phyloP scores from a whole-genome alignment of 2,113 vertebrate species.

The Laterallus jamaicensis region DNA sequence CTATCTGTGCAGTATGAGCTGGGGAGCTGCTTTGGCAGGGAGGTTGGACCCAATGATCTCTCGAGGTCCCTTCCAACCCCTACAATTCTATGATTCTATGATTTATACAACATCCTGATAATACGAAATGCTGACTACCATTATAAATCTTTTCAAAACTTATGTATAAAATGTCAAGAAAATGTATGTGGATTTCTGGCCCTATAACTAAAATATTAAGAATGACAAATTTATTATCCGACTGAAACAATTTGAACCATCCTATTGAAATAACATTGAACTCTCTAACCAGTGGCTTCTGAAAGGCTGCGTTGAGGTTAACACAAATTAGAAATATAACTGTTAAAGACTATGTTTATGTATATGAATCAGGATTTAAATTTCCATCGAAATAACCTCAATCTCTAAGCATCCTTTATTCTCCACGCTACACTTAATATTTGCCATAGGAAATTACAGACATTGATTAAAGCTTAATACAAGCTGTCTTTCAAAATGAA shows the following conservation, averaged over 20 bases:
- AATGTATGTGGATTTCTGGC: not conserved
- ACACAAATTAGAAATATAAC: not conserved
- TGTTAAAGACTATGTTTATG: not conserved
- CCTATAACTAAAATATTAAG: not conserved
- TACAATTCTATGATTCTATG: too few relatives aligned
- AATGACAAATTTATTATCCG: not conserved
- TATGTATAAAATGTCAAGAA: not conserved
- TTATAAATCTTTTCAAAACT: not conserved
- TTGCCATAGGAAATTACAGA: not conserved
- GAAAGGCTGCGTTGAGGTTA: not conserved
- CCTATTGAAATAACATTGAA: not conserved
- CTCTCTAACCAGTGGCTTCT: not conserved
- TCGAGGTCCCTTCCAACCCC: too few relatives aligned
- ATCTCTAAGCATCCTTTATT: not conserved
- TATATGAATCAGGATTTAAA: not conserved
- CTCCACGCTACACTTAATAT: not conserved
- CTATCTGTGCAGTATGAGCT: too few relatives aligned
- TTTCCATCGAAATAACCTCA: not conserved
- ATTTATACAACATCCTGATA: not conserved
- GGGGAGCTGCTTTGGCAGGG: too few relatives aligned
- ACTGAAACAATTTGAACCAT: not conserved
- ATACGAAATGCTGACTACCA: not conserved
- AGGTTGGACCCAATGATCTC: too few relatives aligned
- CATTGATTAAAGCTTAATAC: not conserved
- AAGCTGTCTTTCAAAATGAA: not conserved